Evolutionary conservation across 2,888 invertebrate genomes (phyloP).

Genomic region (Corbicula japonica): DNA sequence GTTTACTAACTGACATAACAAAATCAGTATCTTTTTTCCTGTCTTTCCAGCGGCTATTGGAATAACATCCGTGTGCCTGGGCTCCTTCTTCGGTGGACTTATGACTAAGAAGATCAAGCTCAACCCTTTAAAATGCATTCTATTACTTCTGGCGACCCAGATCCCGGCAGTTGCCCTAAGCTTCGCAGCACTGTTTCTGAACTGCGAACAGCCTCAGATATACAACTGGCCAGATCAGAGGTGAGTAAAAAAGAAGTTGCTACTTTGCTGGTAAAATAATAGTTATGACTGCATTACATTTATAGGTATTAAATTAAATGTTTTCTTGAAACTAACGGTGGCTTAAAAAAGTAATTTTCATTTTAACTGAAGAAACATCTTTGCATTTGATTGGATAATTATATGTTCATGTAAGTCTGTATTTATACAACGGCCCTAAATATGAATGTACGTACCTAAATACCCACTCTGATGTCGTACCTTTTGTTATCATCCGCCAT

Average conservation of each 20-base stretch:
- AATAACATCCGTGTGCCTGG: slow-evolving; percentile 56
- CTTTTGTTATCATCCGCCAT: too few species aligned
- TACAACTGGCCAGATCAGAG: slow-evolving; percentile 24
- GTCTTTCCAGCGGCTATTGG: slow-evolving; percentile 57
- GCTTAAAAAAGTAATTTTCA: too few species aligned
- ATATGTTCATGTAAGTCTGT: too few species aligned
- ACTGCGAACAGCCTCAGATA: slow-evolving; percentile 44
- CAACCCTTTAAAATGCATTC: slow-evolving; percentile 41
- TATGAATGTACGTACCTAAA: too few species aligned
- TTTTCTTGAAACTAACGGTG: too few species aligned
- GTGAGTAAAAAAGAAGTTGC: slow-evolving; percentile 1
- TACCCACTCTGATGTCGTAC: too few species aligned
- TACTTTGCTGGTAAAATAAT: too few species aligned
- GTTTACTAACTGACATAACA: not conserved
- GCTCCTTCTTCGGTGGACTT: slow-evolving; percentile 63
- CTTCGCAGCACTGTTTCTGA: slow-evolving; percentile 36
- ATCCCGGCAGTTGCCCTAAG: slow-evolving; percentile 23
- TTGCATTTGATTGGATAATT: too few species aligned
- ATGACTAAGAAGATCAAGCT: slow-evolving; percentile 63
- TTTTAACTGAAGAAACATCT: too few species aligned
- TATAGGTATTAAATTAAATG: too few species aligned
- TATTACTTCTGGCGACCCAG: slow-evolving; percentile 21
- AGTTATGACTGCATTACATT: too few species aligned
- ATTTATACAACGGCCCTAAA: too few species aligned
- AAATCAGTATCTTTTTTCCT: not conserved